Percentiles rank a stretch among this genome's conserved stretches.
phyloP scores from a whole-genome alignment of 2,888 invertebrate genomes.

The Thereva unica region DNA sequence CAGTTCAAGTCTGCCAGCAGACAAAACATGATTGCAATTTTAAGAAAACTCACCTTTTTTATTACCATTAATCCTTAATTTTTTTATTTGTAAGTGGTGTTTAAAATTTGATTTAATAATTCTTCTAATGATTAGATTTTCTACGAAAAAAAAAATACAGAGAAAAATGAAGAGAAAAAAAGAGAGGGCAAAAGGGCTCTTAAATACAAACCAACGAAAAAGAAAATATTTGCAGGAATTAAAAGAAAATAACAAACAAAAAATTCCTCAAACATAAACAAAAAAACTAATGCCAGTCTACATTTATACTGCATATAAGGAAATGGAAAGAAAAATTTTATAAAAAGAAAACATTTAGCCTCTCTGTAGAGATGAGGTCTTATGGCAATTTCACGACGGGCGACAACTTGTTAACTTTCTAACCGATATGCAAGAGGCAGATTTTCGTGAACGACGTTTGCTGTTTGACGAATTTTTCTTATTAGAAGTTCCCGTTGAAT shows the following conservation, averaged over 20 bases:
- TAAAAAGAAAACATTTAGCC: neutral
- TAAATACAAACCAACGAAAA: too few species aligned
- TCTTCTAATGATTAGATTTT: too few species aligned
- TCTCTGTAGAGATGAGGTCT: neutral
- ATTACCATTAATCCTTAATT: neutral
- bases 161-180: too few species aligned
- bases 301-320: neutral
- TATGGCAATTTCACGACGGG: constrained; percentile 60
- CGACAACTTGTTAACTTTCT: constrained; percentile 65
- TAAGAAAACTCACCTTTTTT: neutral
- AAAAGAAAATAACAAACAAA: too few species aligned
- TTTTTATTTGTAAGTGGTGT: neutral
- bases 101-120: constrained; percentile 1
- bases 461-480: constrained; percentile 49
- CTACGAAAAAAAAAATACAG: too few species aligned
- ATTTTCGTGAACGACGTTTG: constrained; percentile 62
- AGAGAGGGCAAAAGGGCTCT: too few species aligned
- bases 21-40: constrained; percentile 3
- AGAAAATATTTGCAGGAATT: too few species aligned
- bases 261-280: constrained; percentile 9
- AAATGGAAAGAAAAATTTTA: constrained; percentile 1
- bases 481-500: constrained; percentile 44
- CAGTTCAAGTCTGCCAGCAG: constrained; percentile 9
- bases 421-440: constrained; percentile 64
- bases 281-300: neutral